Conservation (phyloP, 2,113 vertebrate genomes). For the Carollia perspicillata region DNA sequence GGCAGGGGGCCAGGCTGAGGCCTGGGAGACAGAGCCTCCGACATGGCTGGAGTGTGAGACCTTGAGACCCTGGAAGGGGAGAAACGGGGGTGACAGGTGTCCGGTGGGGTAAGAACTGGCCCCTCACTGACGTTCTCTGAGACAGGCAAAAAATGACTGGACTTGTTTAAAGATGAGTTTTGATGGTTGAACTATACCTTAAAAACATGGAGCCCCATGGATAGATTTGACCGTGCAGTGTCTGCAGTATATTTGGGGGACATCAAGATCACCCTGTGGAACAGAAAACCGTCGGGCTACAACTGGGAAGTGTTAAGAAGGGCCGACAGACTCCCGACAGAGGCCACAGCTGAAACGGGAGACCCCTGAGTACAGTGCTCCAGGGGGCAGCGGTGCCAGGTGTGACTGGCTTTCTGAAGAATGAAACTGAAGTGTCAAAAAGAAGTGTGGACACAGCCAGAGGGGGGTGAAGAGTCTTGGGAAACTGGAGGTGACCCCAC, state of each 20-base stretch:
- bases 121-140: neutral
- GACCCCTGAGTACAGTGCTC: neutral
- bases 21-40: neutral
- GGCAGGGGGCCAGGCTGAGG: neutral
- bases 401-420: neutral
- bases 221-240: neutral
- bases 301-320: neutral
- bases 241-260: neutral
- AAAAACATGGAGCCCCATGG: neutral
- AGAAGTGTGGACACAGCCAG: neutral
- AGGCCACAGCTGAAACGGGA: neutral
- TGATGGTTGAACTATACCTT: neutral
- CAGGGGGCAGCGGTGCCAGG: neutral
- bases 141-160: neutral
- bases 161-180: neutral
- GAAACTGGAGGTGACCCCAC: neutral
- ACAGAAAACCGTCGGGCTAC: neutral
- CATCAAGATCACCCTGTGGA: neutral
- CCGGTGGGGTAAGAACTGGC: neutral
- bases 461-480: neutral
- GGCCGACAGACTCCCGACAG: neutral
- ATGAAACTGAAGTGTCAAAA: neutral
- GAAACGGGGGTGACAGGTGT: neutral
- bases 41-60: neutral
- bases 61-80: neutral